Evolutionary conservation across 1,140 invertebrate species (phyloP).

Genomic region (Notospermus geniculatus): DNA sequence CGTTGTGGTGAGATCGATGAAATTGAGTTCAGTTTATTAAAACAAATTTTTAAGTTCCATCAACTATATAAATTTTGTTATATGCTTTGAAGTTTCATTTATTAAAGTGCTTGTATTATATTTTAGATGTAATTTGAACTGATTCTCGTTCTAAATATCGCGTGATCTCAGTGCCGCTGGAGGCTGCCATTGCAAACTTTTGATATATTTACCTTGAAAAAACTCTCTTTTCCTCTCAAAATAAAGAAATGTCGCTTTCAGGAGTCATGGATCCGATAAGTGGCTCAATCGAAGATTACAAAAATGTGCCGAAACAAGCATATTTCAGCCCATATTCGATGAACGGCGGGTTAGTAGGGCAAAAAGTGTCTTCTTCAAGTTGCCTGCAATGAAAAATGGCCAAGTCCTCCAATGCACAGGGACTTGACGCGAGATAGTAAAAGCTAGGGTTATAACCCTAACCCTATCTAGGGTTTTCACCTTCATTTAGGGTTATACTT

Average conservation of each 20-base stretch:
- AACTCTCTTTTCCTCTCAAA: too few species aligned
- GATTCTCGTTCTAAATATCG: background rate
- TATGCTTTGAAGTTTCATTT: too few species aligned
- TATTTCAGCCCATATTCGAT: constrained; percentile 56
- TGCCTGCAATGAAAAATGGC: constrained; percentile 1
- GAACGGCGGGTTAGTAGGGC: constrained; percentile 58
- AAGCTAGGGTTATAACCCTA: too few species aligned
- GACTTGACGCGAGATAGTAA: too few species aligned
- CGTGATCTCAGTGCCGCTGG: background rate
- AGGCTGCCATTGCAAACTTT: background rate
- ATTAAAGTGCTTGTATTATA: background rate
- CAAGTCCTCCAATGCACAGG: too few species aligned
- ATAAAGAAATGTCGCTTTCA: background rate
- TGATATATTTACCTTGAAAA: background rate
- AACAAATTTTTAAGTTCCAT: too few species aligned
- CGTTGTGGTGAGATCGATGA: background rate
- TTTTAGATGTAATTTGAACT: background rate
- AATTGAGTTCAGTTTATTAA: background rate
- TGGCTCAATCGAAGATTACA: constrained; percentile 15
- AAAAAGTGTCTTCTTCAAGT: constrained; percentile 5
- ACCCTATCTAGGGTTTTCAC: too few species aligned
- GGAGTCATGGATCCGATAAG: background rate
- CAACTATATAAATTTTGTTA: too few species aligned
- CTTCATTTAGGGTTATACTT: too few species aligned
- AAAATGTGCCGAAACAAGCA: constrained; percentile 29